These are phyloP conservation scores for Chloroceryle aenea DNA, from an alignment of 2,113 vertebrate genomes.

Conservation along the genomic window DNA sequence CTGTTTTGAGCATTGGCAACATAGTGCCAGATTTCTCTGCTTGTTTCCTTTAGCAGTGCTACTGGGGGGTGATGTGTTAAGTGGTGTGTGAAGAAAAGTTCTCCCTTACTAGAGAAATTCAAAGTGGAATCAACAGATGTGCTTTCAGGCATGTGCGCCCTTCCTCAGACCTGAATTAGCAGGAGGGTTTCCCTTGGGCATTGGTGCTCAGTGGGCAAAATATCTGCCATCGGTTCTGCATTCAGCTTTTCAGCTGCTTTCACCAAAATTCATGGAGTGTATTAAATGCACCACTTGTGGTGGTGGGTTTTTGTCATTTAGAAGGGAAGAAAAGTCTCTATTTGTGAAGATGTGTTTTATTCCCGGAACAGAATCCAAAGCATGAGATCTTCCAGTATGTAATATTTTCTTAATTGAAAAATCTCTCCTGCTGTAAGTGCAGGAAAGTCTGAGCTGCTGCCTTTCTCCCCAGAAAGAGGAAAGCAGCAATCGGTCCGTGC, in stretches of 20 bases:
- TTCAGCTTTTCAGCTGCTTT: background rate
- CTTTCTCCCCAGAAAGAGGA: background rate
- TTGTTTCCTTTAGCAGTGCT: background rate
- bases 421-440: background rate
- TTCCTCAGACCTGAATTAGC: background rate
- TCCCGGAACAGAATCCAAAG: background rate
- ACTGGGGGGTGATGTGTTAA: accelerated
- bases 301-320: background rate
- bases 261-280: background rate
- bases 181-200: background rate
- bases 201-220: accelerated
- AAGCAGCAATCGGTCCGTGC: accelerated
- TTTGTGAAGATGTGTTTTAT: background rate
- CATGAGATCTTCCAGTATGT: accelerated
- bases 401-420: background rate
- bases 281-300: background rate
- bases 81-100: background rate
- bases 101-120: background rate
- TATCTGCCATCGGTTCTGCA: background rate
- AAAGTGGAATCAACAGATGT: accelerated
- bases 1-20: background rate
- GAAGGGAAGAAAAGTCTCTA: background rate
- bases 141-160: accelerated
- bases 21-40: background rate
- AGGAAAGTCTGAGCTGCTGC: background rate